These are phyloP conservation scores for Epizoanthus stellaris DNA, from an alignment of 92 coral and sea anemone genomes.

Conservation along the genomic window DNA sequence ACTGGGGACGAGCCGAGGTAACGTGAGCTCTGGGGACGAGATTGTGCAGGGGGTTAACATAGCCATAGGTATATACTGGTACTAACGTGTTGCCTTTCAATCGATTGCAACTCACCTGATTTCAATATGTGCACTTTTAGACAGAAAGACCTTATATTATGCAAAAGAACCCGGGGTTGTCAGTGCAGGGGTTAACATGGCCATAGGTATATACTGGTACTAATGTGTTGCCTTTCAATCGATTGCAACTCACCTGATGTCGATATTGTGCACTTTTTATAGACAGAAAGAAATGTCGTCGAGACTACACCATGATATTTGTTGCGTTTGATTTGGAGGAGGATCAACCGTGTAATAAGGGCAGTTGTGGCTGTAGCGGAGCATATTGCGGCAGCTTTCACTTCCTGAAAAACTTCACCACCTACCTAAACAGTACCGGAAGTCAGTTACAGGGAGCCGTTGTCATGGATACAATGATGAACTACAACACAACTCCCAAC, in stretches of 20 bases:
- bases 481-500: constrained; percentile 62
- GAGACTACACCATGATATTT: constrained; percentile 66
- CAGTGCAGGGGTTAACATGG: too few species aligned
- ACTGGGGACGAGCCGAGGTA: too few species aligned
- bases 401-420: constrained; percentile 59
- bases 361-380: constrained; percentile 35
- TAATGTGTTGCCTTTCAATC: too few species aligned
- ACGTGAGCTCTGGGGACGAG: too few species aligned
- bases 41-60: too few species aligned
- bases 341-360: not conserved
- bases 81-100: too few species aligned
- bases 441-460: constrained; percentile 61
- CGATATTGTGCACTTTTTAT: not conserved
- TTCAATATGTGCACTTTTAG: constrained; percentile 16
- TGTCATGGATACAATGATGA: constrained; percentile 65
- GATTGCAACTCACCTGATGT: too few species aligned
- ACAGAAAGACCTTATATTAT: constrained; percentile 1
- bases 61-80: too few species aligned
- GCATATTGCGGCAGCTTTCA: constrained; percentile 54
- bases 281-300: constrained; percentile 55
- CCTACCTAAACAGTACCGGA: constrained; percentile 53
- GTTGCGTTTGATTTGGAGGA: constrained; percentile 86
- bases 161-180: too few species aligned
- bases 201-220: too few species aligned
- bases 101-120: too few species aligned